Percentiles rank a stretch among this genome's conserved stretches.
Conservation (phyloP, 1,140 invertebrate genomes). For the Drosophila suzukii region DNA sequence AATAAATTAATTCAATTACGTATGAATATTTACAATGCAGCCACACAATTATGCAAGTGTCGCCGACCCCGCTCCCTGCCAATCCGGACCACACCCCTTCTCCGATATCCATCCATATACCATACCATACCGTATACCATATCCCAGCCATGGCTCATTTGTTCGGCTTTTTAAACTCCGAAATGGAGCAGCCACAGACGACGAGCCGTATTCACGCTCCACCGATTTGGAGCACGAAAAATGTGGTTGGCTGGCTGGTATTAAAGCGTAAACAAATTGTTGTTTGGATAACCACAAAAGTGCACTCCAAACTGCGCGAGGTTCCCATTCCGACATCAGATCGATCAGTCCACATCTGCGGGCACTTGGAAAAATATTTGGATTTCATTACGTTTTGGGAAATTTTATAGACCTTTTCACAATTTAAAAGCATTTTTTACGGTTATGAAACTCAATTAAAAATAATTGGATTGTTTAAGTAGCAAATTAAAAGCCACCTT, state of each 20-base stretch:
- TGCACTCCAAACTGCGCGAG: conserved; percentile 55
- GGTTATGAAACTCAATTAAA: not conserved
- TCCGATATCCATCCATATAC: not conserved
- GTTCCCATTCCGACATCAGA: conserved; percentile 11
- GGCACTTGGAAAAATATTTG: conserved; percentile 19
- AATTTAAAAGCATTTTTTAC: not conserved
- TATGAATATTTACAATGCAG: conserved; percentile 74
- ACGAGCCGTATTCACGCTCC: conserved; percentile 57
- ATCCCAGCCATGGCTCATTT: conserved; percentile 67
- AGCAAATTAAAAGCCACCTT: too few relatives aligned
- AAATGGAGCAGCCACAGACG: conserved; percentile 50
- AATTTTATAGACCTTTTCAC: not conserved
- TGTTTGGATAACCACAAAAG: conserved; percentile 56
- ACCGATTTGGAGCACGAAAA: conserved; percentile 63
- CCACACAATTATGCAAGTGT: conserved; percentile 77
- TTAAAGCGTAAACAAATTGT: conserved; percentile 61
- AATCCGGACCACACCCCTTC: conserved; percentile 13
- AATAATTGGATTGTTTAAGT: too few relatives aligned
- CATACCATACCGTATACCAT: too few relatives aligned
- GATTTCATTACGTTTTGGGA: not conserved
- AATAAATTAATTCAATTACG: conserved; percentile 80
- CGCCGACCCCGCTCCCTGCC: conserved; percentile 31
- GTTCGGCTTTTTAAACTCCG: conserved; percentile 40
- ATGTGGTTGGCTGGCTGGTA: conserved; percentile 52
- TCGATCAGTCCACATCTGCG: conserved; percentile 22